Evolutionary conservation across 2,888 invertebrate genomes (phyloP).

Genomic region (Agrochola lota): DNA sequence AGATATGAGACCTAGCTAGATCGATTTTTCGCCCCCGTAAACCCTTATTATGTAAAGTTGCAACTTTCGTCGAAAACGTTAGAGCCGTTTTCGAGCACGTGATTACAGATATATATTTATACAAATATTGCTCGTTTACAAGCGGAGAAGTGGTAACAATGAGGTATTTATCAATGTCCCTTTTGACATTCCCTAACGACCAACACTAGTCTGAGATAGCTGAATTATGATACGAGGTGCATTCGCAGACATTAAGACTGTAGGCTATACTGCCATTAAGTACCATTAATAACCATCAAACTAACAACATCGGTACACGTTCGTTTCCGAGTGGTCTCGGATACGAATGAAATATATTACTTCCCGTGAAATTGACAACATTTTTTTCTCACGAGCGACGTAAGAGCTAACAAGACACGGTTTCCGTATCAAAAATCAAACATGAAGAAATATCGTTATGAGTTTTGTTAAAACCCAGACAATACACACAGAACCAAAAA

Average conservation of each 20-base stretch:
- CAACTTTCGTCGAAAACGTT: no score
- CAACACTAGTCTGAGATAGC: constrained; percentile 43
- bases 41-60: no score
- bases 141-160: constrained; percentile 61
- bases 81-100: no score
- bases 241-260: constrained; percentile 41
- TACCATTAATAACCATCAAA: constrained; percentile 51
- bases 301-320: constrained; percentile 33
- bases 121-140: constrained; percentile 16
- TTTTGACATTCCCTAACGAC: constrained; percentile 57
- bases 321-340: constrained; percentile 38
- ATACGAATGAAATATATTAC: constrained; percentile 27
- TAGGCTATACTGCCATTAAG: constrained; percentile 32
- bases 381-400: constrained; percentile 48
- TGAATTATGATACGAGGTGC: constrained; percentile 60
- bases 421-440: constrained; percentile 36
- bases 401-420: constrained; percentile 16
- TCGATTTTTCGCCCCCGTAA: no score
- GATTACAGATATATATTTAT: no score
- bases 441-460: constrained; percentile 13
- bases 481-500: not conserved
- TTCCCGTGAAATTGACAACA: constrained; percentile 30
- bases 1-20: no score
- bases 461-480: not conserved
- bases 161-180: constrained; percentile 61